A percentile compares a stretch with the other conserved stretches of the same genome.
These are phyloP conservation scores for Epiblema foenella DNA, from an alignment of 2,888 invertebrate genomes.

Conservation along the genomic window DNA sequence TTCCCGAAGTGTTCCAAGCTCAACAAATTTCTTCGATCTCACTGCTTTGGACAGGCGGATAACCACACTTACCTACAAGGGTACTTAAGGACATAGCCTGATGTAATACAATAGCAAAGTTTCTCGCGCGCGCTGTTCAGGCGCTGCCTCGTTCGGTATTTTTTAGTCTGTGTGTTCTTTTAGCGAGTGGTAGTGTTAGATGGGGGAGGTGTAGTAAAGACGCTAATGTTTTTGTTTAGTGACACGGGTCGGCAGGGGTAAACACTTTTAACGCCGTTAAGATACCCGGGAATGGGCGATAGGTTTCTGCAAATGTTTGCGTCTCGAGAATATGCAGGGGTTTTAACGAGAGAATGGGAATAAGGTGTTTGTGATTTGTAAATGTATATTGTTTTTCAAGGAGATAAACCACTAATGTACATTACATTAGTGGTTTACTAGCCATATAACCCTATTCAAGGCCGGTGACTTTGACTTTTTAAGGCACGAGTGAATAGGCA, in stretches of 20 bases:
- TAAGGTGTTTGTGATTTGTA: constrained; percentile 21
- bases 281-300: constrained; percentile 32
- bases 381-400: neutral
- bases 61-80: constrained; percentile 30
- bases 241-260: constrained; percentile 45
- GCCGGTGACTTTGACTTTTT: too few species aligned
- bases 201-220: constrained; percentile 29
- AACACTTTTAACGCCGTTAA: constrained; percentile 45
- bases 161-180: constrained; percentile 31
- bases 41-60: constrained; percentile 43
- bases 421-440: too few species aligned
- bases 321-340: constrained; percentile 28
- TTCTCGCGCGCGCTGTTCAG: neutral
- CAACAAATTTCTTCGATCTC: constrained; percentile 46
- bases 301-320: constrained; percentile 34
- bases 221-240: constrained; percentile 47
- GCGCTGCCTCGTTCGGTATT: neutral
- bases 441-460: too few species aligned
- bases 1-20: constrained; percentile 45
- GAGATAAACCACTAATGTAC: too few species aligned
- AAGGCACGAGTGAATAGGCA: too few species aligned
- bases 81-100: constrained; percentile 31
- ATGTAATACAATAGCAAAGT: neutral
- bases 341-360: constrained; percentile 14
- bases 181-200: constrained; percentile 25